Conservation (phyloP, 2,797 vertebrate species). For the Crocidura indochinensis region DNA sequence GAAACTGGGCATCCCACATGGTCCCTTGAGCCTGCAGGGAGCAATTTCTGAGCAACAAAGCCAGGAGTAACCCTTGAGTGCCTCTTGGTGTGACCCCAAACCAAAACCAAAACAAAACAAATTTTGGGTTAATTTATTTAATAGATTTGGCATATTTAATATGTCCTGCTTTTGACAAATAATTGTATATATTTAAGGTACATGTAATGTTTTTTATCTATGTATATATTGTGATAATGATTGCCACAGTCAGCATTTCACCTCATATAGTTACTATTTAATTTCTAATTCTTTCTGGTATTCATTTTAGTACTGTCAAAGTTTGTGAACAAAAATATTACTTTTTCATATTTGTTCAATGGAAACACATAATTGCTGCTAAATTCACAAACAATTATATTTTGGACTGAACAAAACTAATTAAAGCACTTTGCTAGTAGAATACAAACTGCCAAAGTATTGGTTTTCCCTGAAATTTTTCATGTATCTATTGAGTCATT, state of each 20-base stretch:
- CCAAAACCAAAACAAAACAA: too few relatives aligned
- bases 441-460: constrained; percentile 63
- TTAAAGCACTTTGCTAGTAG: constrained; percentile 55
- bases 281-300: neutral
- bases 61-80: too few relatives aligned
- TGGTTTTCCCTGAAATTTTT: constrained; percentile 54
- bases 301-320: constrained; percentile 35
- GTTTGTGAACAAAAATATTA: constrained; percentile 64
- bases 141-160: neutral
- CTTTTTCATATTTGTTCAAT: constrained; percentile 58
- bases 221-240: neutral
- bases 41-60: too few relatives aligned
- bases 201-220: neutral
- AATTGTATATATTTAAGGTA: neutral
- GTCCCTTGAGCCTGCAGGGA: too few relatives aligned
- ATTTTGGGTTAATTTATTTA: neutral
- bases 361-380: constrained; percentile 59
- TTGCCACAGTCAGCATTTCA: neutral
- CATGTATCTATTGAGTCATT: constrained; percentile 58
- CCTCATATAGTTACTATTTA: neutral
- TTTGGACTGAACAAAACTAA: constrained; percentile 62
- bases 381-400: constrained; percentile 68
- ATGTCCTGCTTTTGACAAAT: constrained; percentile 1
- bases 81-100: too few relatives aligned
- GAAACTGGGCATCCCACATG: too few relatives aligned